phyloP scores from a whole-genome alignment of 2,888 invertebrate species.

The Hydrotaea diabolus region DNA sequence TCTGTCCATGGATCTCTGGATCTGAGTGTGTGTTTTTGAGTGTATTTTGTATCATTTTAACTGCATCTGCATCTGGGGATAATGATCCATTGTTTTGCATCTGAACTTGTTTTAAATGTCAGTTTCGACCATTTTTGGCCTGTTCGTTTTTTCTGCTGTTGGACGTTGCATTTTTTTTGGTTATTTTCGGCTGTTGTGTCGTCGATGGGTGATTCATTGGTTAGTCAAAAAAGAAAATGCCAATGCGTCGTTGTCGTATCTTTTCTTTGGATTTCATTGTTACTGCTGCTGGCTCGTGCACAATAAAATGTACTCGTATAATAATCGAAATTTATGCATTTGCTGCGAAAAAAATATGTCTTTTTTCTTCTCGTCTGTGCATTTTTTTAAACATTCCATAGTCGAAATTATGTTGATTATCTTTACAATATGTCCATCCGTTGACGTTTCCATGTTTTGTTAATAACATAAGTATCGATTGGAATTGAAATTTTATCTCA shows the following conservation, averaged over 20 bases:
- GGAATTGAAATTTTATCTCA: slow-evolving; percentile 33
- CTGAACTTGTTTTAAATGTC: slow-evolving; percentile 79
- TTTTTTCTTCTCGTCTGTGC: no score
- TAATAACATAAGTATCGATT: neutral
- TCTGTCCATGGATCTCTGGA: neutral
- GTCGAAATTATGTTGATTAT: slow-evolving; percentile 54
- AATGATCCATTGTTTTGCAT: slow-evolving; percentile 80
- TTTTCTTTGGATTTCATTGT: slow-evolving; percentile 20
- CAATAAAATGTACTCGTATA: slow-evolving; percentile 50
- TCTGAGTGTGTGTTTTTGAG: neutral
- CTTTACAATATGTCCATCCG: neutral
- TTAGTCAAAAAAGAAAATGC: slow-evolving; percentile 59
- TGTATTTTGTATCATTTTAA: slow-evolving; percentile 55
- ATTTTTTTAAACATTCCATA: slow-evolving; percentile 39
- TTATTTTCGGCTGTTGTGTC: slow-evolving; percentile 43
- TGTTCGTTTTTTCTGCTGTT: slow-evolving; percentile 14
- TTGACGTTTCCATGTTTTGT: neutral
- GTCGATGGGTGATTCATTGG: slow-evolving; percentile 69
- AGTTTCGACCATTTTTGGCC: slow-evolving; percentile 69
- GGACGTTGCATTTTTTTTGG: neutral
- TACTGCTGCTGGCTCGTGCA: slow-evolving; percentile 49
- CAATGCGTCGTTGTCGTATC: slow-evolving; percentile 47
- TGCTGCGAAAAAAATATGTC: neutral
- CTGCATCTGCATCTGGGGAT: slow-evolving; percentile 74
- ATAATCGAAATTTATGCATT: slow-evolving; percentile 60